Conservation (phyloP, 1,140 invertebrate genomes). For the Drosophila burlai region DNA sequence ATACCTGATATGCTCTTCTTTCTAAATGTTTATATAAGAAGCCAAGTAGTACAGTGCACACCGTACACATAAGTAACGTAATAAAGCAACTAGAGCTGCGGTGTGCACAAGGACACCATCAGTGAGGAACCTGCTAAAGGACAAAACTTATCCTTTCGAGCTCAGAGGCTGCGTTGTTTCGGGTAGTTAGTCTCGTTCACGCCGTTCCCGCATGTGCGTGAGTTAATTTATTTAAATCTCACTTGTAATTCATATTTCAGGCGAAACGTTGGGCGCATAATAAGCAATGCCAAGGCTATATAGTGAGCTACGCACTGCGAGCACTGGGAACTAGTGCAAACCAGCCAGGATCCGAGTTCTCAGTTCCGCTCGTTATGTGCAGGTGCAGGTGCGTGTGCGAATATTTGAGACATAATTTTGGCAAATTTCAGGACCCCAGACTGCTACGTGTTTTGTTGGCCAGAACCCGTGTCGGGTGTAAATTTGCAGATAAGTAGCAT, state of each 20-base stretch:
- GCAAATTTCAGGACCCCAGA: conserved; percentile 53
- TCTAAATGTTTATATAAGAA: not conserved
- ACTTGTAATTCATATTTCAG: conserved; percentile 80
- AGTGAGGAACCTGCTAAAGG: conserved; percentile 3
- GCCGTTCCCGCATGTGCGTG: conserved; percentile 44
- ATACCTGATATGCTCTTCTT: not conserved
- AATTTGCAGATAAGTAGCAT: conserved; percentile 82
- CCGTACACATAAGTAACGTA: conserved; percentile 1
- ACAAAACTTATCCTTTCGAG: conserved; percentile 3
- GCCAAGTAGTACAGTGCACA: not conserved
- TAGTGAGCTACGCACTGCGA: conserved; percentile 4
- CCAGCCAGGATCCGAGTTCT: conserved; percentile 2
- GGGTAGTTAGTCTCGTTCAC: conserved; percentile 15
- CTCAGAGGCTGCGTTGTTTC: conserved; percentile 1
- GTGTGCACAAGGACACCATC: conserved; percentile 7
- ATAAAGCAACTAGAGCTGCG: not conserved
- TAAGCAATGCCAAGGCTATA: conserved; percentile 55
- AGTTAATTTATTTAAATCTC: conserved; percentile 81
- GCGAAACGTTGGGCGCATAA: conserved; percentile 66
- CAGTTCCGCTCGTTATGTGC: conserved; percentile 13
- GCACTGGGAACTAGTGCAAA: conserved; percentile 3
- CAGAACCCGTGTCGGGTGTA: conserved; percentile 60
- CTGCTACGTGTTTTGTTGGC: conserved; percentile 51
- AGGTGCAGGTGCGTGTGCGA: conserved; percentile 44
- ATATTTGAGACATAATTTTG: conserved; percentile 80